Percentiles rank a stretch among this genome's conserved stretches.
These are phyloP conservation scores for Nymphicus hollandicus DNA, from an alignment of 2,113 vertebrate genomes.

Conservation along the genomic window DNA sequence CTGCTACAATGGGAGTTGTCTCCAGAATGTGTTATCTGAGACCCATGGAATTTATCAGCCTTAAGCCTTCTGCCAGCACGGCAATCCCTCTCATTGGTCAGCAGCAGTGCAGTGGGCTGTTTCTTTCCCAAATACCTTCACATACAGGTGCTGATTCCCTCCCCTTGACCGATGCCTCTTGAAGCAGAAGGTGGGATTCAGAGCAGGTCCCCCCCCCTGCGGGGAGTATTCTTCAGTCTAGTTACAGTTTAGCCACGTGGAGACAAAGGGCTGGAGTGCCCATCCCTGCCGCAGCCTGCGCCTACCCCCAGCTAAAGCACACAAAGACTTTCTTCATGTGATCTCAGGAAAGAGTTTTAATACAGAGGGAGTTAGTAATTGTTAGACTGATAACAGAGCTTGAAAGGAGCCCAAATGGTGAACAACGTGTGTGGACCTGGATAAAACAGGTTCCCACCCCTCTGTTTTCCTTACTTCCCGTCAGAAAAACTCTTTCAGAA, in stretches of 20 bases:
- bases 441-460: not conserved
- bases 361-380: not conserved
- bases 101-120: not conserved
- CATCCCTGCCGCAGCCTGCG: not conserved
- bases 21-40: constrained; percentile 59
- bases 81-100: constrained; percentile 68
- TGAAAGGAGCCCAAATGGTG: not conserved
- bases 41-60: constrained; percentile 64
- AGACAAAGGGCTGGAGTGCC: not conserved
- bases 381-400: not conserved
- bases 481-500: not conserved
- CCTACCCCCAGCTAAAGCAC: not conserved
- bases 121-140: not conserved
- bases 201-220: not conserved
- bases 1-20: constrained; percentile 31
- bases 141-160: not conserved
- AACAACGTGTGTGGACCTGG: not conserved
- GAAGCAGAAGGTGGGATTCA: constrained; percentile 18
- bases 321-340: not conserved
- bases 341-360: not conserved
- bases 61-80: constrained; percentile 29
- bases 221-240: not conserved
- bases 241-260: not conserved
- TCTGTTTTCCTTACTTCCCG: not conserved
- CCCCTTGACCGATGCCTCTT: not conserved